Evolutionary conservation across 2,888 invertebrate species (phyloP).

Genomic region (Pollenia labialis): DNA sequence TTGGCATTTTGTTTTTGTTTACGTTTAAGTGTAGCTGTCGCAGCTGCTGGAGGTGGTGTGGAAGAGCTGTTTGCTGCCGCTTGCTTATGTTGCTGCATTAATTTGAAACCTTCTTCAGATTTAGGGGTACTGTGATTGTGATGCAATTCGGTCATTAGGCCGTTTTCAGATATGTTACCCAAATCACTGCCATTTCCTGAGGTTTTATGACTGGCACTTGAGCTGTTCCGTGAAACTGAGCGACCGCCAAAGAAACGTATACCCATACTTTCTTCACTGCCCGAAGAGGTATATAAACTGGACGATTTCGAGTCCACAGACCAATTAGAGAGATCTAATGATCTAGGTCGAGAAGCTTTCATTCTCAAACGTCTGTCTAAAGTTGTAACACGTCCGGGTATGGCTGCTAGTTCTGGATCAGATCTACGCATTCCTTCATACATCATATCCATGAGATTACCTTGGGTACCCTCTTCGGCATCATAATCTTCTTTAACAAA

Average conservation of each 20-base stretch:
- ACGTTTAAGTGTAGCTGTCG: constrained; percentile 82
- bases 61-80: constrained; percentile 53
- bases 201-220: constrained; percentile 89
- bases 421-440: constrained; percentile 91
- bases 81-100: constrained; percentile 72
- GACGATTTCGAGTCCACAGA: constrained; percentile 94
- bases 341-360: constrained; percentile 92
- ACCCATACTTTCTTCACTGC: constrained; percentile 93
- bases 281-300: constrained; percentile 92
- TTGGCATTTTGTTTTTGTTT: constrained; percentile 81
- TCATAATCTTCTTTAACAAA: constrained; percentile 90
- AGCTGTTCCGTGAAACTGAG: constrained; percentile 90
- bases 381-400: constrained; percentile 92
- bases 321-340: constrained; percentile 94
- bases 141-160: constrained; percentile 82
- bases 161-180: constrained; percentile 86
- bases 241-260: constrained; percentile 86
- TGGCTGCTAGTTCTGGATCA: constrained; percentile 93
- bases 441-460: constrained; percentile 85
- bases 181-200: constrained; percentile 84
- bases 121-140: constrained; percentile 81
- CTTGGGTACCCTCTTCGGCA: constrained; percentile 91
- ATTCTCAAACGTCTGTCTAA: constrained; percentile 91
- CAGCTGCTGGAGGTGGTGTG: constrained; percentile 76
- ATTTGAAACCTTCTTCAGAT: constrained; percentile 78